These are phyloP conservation scores for Petrocephalus schoutedeni DNA, from an alignment of 2,797 vertebrate species.

Conservation along the genomic window DNA sequence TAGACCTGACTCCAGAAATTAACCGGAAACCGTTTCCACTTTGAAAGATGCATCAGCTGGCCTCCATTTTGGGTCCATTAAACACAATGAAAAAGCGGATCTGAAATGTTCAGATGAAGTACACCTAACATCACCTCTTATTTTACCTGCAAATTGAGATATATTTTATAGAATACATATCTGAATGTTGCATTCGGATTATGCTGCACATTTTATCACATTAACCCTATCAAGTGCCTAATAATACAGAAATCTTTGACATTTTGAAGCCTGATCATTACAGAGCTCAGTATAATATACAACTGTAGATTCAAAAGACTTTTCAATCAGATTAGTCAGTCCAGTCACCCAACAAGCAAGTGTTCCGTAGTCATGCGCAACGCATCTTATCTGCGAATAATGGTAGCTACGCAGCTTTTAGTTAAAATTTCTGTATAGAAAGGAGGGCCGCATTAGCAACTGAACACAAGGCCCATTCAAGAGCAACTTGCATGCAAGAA, in stretches of 20 bases:
- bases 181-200: background rate
- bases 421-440: background rate
- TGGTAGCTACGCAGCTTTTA: background rate
- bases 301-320: background rate
- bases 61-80: background rate
- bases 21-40: background rate
- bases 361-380: background rate
- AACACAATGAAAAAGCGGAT: background rate
- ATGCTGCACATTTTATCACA: background rate
- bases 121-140: background rate
- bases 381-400: background rate
- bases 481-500: background rate
- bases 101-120: background rate
- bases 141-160: background rate
- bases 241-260: background rate
- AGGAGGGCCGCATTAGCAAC: background rate
- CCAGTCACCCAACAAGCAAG: background rate
- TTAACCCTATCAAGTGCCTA: background rate
- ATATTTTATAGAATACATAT: background rate
- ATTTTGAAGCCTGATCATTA: background rate
- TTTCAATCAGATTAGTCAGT: background rate
- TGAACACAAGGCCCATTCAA: background rate
- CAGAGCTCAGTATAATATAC: background rate
- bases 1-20: constrained; percentile 7
- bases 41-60: background rate